Base-by-base conservation (phyloP, 2,888 invertebrate genomes). In the Diadegma fenestrale region DNA sequence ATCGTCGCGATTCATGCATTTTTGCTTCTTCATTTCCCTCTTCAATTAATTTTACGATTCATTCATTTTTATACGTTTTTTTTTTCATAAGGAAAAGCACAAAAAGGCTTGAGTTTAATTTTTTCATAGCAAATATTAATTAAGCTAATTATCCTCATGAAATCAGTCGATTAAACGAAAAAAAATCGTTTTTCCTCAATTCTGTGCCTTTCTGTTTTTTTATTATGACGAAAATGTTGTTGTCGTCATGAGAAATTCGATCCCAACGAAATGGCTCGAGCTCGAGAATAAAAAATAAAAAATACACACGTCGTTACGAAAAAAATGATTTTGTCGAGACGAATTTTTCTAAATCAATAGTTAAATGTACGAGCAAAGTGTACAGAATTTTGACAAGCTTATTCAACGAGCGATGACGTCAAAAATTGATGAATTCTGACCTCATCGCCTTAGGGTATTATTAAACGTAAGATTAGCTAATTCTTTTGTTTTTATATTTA, bases 391-490 rank as follows among this genome's bases (percentile, higher is more conserved):
- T 69, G 19, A 79, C 12, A 26, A 66, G 45, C 64, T n/a, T 30
- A 72, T 68, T 73, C 48, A 78, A 14, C 72, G 45, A 73, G 69
- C 68, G 61, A 51, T 72, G 30, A 45, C 30, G 26, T 48, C 37
- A 14, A 58, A 14, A 26, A 14, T 54, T 45, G n/a, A 30, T 63
- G 48, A 41, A 12, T 64, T 19, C 12, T 43, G 37, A 37, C 8
- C 54, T 72, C 58, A 26, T 72, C 63, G 45, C 37, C 58, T 22
- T 43, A 48, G 80, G 58, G 77, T 84, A 80, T 81, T 84, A 80
- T 80, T 78, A 84, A 19, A 63, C 72, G 63, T 81, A 81, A 80
- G 84, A 73, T 37, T 66, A 77, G 48, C 76, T 66, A 58, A 78
- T 48, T 64, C 48, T 68, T 61, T 12, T 37, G 68, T 66, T 78